Evolutionary conservation across 2,888 invertebrate species (phyloP).

Genomic region (Chymomyza procnemis): DNA sequence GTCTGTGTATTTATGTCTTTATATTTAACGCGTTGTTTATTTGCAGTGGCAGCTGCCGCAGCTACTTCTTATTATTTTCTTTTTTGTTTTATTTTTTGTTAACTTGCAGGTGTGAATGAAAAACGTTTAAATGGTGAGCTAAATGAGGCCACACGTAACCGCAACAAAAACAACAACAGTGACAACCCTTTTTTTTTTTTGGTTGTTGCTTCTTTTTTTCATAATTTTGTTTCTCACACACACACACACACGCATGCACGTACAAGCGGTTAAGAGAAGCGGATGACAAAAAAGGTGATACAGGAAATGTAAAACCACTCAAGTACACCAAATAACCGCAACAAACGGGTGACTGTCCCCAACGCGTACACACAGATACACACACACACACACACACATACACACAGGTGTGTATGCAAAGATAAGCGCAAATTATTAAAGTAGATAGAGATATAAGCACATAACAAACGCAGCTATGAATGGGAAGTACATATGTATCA

Average conservation of each 20-base stretch:
- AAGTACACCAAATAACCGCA: constrained; percentile 58
- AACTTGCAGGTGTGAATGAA: constrained; percentile 54
- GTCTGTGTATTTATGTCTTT: too few species aligned
- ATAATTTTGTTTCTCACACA: constrained; percentile 54
- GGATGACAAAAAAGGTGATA: constrained; percentile 54
- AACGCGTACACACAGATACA: not conserved
- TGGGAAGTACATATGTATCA: too few species aligned
- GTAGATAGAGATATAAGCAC: constrained; percentile 41
- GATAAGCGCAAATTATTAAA: constrained; percentile 28
- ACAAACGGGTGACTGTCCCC: constrained; percentile 28
- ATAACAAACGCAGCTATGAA: not conserved
- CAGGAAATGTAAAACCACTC: constrained; percentile 68
- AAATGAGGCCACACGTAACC: constrained; percentile 43
- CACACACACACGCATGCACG: constrained; percentile 5
- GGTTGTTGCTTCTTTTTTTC: constrained; percentile 34
- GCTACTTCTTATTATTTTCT: not conserved
- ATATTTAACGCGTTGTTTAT: constrained; percentile 58
- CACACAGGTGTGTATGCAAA: constrained; percentile 12
- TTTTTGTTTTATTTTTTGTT: constrained; percentile 1
- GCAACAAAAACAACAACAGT: not conserved
- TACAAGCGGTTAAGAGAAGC: not conserved
- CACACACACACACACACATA: not conserved
- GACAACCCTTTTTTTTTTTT: constrained; percentile 54
- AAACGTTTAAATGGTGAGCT: constrained; percentile 34
- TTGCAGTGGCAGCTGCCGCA: constrained; percentile 27